phyloP scores from a whole-genome alignment of 2,888 invertebrate genomes.

The Thelaira solivaga region DNA sequence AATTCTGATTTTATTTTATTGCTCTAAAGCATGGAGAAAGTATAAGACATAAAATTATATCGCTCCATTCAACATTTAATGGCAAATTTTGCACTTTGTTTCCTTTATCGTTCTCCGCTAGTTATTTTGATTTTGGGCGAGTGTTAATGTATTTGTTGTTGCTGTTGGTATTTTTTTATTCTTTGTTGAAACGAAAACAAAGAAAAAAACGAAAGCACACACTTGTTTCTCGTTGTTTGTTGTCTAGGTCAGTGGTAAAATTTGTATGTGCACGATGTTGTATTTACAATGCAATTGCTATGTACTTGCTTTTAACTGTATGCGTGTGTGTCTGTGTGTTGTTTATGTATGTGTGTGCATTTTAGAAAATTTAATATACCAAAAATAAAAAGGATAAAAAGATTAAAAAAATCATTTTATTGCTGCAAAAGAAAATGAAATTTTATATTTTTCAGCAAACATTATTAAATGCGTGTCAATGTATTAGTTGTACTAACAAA shows the following conservation, averaged over 20 bases:
- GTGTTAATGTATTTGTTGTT: constrained; percentile 45
- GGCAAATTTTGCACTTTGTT: constrained; percentile 53
- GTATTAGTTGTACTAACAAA: too few relatives aligned
- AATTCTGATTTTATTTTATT: constrained; percentile 52
- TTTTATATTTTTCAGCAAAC: too few relatives aligned
- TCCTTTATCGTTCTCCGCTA: constrained; percentile 13
- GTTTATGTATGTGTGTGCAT: constrained; percentile 35
- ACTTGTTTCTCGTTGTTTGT: constrained; percentile 61
- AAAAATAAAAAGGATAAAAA: not conserved
- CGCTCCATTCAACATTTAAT: constrained; percentile 41
- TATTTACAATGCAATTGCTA: constrained; percentile 12
- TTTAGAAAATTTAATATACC: constrained; percentile 23
- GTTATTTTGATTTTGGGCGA: too few relatives aligned
- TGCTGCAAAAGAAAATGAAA: too few relatives aligned
- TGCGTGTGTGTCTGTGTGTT: not conserved
- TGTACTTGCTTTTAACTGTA: not conserved
- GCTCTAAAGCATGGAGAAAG: constrained; percentile 42
- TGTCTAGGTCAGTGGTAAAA: constrained; percentile 73
- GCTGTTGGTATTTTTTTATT: not conserved
- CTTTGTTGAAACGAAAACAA: not conserved
- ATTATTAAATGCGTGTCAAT: too few relatives aligned
- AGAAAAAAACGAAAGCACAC: constrained; percentile 50
- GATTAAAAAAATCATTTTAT: not conserved
- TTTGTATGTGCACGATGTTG: not conserved
- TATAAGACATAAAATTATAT: constrained; percentile 39